phyloP scores from a whole-genome alignment of 2,797 vertebrate species.

The Poliocrania exsul region DNA sequence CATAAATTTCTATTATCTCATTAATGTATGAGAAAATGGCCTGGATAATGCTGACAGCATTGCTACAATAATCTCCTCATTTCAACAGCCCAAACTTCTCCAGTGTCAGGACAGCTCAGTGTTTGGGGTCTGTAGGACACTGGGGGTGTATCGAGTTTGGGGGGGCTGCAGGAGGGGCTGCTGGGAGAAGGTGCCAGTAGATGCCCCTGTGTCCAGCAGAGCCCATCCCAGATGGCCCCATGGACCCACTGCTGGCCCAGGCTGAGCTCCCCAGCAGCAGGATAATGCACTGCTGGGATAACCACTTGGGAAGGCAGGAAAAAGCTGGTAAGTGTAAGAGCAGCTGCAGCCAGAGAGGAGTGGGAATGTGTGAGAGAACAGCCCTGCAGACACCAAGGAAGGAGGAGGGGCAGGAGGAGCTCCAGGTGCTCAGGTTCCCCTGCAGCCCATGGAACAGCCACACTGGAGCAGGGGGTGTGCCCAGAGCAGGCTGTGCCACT shows the following conservation, averaged over 20 bases:
- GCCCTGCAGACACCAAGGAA: not conserved
- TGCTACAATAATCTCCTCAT: not conserved
- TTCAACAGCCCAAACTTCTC: not conserved
- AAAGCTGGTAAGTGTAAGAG: too few species aligned
- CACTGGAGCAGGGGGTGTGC: too few species aligned
- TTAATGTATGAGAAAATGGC: conserved; percentile 28
- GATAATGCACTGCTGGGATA: not conserved
- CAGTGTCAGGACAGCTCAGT: not conserved
- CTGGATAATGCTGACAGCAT: not conserved
- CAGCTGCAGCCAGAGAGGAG: not conserved
- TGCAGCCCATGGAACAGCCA: not conserved
- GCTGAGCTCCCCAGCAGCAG: accelerated
- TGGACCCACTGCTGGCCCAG: not conserved
- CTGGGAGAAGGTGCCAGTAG: not conserved
- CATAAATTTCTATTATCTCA: conserved; percentile 44
- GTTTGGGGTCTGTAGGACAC: not conserved
- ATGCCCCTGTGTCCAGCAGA: accelerated
- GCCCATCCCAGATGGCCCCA: accelerated
- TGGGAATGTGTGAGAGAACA: not conserved
- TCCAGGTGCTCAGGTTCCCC: not conserved
- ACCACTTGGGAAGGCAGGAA: accelerated
- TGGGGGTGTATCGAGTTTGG: too few species aligned
- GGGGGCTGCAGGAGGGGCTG: not conserved
- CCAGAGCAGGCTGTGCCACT: too few species aligned
- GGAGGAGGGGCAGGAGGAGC: not conserved